A percentile compares a stretch with the other conserved stretches of the same genome.
These are phyloP conservation scores for Zaprionus davidi DNA, from an alignment of 1,140 invertebrate genomes.

Conservation along the genomic window DNA sequence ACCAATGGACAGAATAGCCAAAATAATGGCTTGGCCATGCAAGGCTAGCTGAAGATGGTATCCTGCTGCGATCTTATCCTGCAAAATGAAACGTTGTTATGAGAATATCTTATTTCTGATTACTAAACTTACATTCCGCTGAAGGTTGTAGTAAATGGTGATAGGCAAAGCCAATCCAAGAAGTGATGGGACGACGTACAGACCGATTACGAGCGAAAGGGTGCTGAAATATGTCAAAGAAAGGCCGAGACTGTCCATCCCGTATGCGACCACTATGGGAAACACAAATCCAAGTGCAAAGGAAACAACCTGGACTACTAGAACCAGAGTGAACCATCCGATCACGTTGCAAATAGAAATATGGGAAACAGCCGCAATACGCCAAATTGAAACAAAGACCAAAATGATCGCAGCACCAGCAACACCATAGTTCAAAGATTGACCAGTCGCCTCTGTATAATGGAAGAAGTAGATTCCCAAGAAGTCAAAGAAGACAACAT, in stretches of 20 bases:
- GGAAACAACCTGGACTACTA: conserved; percentile 56
- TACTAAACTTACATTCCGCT: conserved; percentile 41
- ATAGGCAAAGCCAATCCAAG: conserved; percentile 55
- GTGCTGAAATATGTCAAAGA: conserved; percentile 89
- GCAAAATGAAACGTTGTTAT: background rate
- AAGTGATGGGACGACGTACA: conserved; percentile 83
- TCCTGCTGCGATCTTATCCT: conserved; percentile 50
- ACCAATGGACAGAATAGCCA: conserved; percentile 40
- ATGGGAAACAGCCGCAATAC: conserved; percentile 48
- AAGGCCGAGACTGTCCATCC: conserved; percentile 79
- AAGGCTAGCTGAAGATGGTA: conserved; percentile 58
- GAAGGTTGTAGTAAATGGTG: conserved; percentile 78
- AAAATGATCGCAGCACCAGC: conserved; percentile 84
- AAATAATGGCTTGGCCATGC: conserved; percentile 59
- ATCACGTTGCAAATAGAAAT: conserved; percentile 38
- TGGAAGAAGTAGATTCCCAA: conserved; percentile 89
- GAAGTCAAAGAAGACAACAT: conserved; percentile 92
- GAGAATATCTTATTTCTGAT: background rate
- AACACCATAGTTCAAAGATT: conserved; percentile 86
- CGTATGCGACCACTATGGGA: conserved; percentile 84
- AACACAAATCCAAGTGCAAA: conserved; percentile 84
- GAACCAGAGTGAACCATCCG: conserved; percentile 52
- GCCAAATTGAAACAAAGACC: conserved; percentile 80
- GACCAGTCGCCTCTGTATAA: conserved; percentile 86
- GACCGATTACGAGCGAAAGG: conserved; percentile 86